Evolutionary conservation across 2,113 vertebrate genomes (phyloP).

Genomic region (Anolis carolinensis): DNA sequence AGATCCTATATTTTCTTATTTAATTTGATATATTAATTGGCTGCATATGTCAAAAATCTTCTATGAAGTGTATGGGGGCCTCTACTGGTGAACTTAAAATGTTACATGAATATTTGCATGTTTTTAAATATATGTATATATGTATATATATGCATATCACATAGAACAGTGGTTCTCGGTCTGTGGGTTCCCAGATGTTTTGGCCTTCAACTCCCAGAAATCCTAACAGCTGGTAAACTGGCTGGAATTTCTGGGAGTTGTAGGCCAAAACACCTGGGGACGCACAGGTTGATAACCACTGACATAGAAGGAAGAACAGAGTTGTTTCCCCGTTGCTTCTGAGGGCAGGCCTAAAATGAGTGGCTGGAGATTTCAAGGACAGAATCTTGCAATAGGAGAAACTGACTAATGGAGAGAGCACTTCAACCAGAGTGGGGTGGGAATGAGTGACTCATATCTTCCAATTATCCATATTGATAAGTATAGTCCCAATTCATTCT

Average conservation of each 20-base stretch:
- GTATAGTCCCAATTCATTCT: too few relatives aligned
- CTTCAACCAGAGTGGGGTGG: not conserved
- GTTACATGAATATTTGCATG: conserved; percentile 36
- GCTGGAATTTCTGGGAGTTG: too few relatives aligned
- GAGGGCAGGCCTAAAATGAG: not conserved
- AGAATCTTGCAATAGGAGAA: not conserved
- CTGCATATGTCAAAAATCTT: conserved; percentile 32
- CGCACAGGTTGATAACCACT: too few relatives aligned
- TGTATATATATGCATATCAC: too few relatives aligned
- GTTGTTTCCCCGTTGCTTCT: not conserved
- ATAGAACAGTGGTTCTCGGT: too few relatives aligned
- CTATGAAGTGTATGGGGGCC: conserved; percentile 72
- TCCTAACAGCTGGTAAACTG: too few relatives aligned
- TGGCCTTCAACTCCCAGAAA: too few relatives aligned
- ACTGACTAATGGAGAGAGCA: not conserved
- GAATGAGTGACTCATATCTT: not conserved
- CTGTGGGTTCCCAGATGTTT: too few relatives aligned
- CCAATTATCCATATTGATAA: too few relatives aligned
- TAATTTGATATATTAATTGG: not conserved
- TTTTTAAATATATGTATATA: too few relatives aligned
- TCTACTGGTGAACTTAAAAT: conserved; percentile 64
- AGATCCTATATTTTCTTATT: too few relatives aligned
- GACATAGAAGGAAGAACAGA: not conserved
- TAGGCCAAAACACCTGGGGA: too few relatives aligned
- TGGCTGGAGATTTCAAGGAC: not conserved